Evolutionary conservation across 2,113 vertebrate genomes (phyloP).

Genomic region (Hippolais icterina): DNA sequence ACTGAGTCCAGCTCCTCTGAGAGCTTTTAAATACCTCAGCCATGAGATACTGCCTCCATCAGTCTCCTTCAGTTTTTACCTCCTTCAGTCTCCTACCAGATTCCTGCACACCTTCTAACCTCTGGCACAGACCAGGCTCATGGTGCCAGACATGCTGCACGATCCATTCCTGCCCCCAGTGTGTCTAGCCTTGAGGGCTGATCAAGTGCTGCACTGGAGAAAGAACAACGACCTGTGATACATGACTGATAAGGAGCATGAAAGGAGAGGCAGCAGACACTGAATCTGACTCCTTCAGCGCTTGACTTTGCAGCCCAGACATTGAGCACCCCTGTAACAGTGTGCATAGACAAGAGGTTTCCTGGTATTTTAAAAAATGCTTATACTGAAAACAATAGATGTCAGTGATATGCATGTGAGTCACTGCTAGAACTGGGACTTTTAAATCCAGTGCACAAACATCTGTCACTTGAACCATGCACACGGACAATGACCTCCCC

Average conservation of each 20-base stretch:
- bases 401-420: rapidly evolving
- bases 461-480: not conserved
- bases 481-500: not conserved
- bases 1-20: not conserved
- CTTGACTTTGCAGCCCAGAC: not conserved
- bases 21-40: not conserved
- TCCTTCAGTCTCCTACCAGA: not conserved
- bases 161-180: not conserved
- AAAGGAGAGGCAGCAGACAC: not conserved
- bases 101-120: not conserved
- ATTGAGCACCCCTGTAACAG: not conserved
- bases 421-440: not conserved
- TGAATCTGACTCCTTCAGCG: not conserved
- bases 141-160: rapidly evolving
- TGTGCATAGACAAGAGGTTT: not conserved
- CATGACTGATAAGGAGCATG: not conserved
- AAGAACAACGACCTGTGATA: not conserved
- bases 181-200: not conserved
- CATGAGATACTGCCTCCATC: not conserved
- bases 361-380: not conserved
- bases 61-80: not conserved
- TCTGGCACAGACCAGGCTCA: not conserved
- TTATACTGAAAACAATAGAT: not conserved
- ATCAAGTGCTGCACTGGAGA: not conserved
- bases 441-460: not conserved